These are phyloP conservation scores for Xylocampa areola DNA, from an alignment of 2,888 invertebrate genomes.

Conservation along the genomic window DNA sequence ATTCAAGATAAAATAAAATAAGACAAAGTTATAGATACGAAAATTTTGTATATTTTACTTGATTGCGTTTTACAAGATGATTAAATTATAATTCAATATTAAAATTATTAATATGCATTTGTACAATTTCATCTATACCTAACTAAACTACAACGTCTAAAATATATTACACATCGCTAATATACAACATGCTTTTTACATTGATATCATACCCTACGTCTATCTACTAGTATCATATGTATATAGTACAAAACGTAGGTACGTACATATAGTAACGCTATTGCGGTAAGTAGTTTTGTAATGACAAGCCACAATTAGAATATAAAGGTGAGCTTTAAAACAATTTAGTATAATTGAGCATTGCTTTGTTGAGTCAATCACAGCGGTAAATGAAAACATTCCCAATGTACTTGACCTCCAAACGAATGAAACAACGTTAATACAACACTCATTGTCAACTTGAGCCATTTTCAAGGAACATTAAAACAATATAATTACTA, in stretches of 20 bases:
- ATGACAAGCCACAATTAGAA: slow-evolving; percentile 65
- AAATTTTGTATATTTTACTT: slow-evolving; percentile 89
- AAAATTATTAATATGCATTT: slow-evolving; percentile 88
- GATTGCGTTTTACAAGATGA: slow-evolving; percentile 89
- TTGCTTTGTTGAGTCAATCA: slow-evolving; percentile 47
- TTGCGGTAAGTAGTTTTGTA: slow-evolving; percentile 64
- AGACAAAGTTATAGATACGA: slow-evolving; percentile 76
- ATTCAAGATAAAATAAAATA: slow-evolving; percentile 43
- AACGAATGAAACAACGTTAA: slow-evolving; percentile 19
- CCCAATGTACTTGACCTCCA: slow-evolving; percentile 15
- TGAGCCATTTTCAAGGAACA: slow-evolving; percentile 62
- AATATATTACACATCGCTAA: slow-evolving; percentile 87
- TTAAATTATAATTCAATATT: slow-evolving; percentile 86
- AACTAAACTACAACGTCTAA: slow-evolving; percentile 86
- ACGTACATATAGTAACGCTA: slow-evolving; percentile 65
- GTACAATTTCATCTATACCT: slow-evolving; percentile 89
- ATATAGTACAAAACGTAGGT: slow-evolving; percentile 77
- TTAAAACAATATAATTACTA: slow-evolving; percentile 52
- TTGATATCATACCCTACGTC: slow-evolving; percentile 77
- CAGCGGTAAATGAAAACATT: slow-evolving; percentile 40
- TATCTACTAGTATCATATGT: slow-evolving; percentile 72
- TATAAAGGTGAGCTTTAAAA: slow-evolving; percentile 65
- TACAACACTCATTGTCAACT: slow-evolving; percentile 39
- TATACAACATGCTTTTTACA: slow-evolving; percentile 88
- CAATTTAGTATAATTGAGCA: slow-evolving; percentile 74